These are phyloP conservation scores for Poecilobothrus nobilitatus DNA, from an alignment of 2,888 invertebrate genomes.

Conservation along the genomic window DNA sequence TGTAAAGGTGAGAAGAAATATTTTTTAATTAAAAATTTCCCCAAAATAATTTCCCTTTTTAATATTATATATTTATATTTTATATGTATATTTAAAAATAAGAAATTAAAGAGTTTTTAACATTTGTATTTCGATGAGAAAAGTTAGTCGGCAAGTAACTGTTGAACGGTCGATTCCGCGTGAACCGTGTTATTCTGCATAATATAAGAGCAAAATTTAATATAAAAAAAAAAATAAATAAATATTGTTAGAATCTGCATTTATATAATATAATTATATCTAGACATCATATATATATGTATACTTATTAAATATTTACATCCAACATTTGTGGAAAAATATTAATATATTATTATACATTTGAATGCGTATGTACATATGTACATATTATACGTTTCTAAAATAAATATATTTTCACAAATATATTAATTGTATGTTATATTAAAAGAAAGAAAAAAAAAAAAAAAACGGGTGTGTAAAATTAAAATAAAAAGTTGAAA, in stretches of 20 bases:
- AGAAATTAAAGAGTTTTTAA: background rate
- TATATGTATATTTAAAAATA: no score
- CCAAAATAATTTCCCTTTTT: background rate
- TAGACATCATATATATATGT: background rate
- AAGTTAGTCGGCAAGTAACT: conserved; percentile 20
- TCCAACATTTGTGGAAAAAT: no score
- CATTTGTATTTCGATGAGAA: background rate
- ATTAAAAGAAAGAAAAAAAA: no score
- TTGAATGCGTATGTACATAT: no score
- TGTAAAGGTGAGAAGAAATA: no score
- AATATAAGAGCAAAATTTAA: background rate
- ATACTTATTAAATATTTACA: no score
- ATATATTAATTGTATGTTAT: no score
- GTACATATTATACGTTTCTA: no score
- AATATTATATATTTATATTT: background rate
- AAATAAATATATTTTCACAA: no score
- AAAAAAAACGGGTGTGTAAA: no score
- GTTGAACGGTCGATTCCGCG: conserved; percentile 16
- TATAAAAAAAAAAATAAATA: background rate
- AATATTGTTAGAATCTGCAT: background rate
- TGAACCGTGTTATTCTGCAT: background rate
- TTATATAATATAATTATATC: background rate
- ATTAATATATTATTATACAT: no score
- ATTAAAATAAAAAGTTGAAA: background rate
- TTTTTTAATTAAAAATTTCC: background rate